Evolutionary conservation across 1,140 invertebrate genomes (phyloP), one percentile per base, ranked within the genome.

Genomic region (Caenorhabditis tropicalis): DNA sequence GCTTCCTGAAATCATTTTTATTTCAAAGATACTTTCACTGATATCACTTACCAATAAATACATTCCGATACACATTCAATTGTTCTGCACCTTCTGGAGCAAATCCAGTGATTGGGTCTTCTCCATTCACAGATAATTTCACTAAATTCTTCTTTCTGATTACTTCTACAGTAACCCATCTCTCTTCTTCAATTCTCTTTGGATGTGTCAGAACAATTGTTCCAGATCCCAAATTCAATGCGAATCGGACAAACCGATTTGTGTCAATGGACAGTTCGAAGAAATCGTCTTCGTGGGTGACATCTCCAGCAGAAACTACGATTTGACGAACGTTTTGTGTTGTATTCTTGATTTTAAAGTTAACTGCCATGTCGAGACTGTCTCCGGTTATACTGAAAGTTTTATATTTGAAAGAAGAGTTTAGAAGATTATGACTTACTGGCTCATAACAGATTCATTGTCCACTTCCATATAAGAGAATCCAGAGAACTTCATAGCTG

Each of bases 221-320:
- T 65, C 82, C 82, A 16, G 82, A 82, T 19, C 82, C 82, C 9
- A 82, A 33, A n/a, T 82, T 82, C 58, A 82, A 51, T 31, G 51
- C 31, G 21, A 81, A 49, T 21, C 46, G 27, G 21, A 56, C 48
- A 31, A 51, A 56, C 19, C 29, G 31, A 12, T 49, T 33, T 12
- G 46, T 56, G 46, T 49, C 51, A 36, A 81, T 36, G 19, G 79
- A 81, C 21, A 82, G 43, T 9, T 60, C 56, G 24, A 82, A 82
- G 58, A 82, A 82, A 46, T 82, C 82, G 21, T 82, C 82, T 48
- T 70, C 56, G 31, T 70, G 56, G 27, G 43, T 33, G n/a, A 65
- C 21, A 24, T 82, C 82, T 21, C 82, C 82, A 51, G 58, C 56
- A 16, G 60, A 82, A 1, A 60, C 58, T 10, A 82, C 10, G n/a